Conservation (phyloP, 1,140 invertebrate genomes). For the Drosophila auraria region DNA sequence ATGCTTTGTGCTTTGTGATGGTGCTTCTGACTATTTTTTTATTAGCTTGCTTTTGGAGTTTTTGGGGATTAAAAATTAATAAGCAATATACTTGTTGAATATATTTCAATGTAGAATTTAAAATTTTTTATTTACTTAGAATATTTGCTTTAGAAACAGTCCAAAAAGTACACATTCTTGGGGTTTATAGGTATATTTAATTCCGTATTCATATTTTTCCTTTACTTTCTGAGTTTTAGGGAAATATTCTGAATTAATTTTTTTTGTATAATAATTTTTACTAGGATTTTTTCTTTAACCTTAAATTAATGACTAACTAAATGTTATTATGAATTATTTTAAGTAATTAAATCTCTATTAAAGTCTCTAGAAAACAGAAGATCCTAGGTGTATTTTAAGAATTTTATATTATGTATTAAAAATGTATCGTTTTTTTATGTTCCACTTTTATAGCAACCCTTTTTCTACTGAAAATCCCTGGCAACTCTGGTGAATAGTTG, state of each 20-base stretch:
- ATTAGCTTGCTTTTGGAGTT: background rate
- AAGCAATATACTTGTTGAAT: background rate
- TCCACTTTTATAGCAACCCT: background rate
- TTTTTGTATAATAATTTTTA: too few species aligned
- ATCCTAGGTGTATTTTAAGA: background rate
- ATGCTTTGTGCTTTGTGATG: background rate
- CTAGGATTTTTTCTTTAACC: too few species aligned
- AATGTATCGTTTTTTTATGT: background rate
- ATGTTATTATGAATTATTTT: too few species aligned
- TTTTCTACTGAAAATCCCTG: too few species aligned
- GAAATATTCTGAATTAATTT: too few species aligned
- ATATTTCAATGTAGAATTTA: background rate
- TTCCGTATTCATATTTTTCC: too few species aligned
- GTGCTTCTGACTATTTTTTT: background rate
- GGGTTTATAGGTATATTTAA: too few species aligned
- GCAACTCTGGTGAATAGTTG: slow-evolving; percentile 2
- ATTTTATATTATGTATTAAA: background rate
- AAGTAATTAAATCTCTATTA: too few species aligned
- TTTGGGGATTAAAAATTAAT: background rate
- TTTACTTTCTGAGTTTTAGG: too few species aligned
- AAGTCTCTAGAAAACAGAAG: background rate
- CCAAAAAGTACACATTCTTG: background rate
- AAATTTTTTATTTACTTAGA: background rate
- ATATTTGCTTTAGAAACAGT: background rate
- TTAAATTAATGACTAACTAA: too few species aligned